These are phyloP conservation scores for Hypselothyrea guttata DNA, from an alignment of 2,888 invertebrate genomes.

Conservation along the genomic window DNA sequence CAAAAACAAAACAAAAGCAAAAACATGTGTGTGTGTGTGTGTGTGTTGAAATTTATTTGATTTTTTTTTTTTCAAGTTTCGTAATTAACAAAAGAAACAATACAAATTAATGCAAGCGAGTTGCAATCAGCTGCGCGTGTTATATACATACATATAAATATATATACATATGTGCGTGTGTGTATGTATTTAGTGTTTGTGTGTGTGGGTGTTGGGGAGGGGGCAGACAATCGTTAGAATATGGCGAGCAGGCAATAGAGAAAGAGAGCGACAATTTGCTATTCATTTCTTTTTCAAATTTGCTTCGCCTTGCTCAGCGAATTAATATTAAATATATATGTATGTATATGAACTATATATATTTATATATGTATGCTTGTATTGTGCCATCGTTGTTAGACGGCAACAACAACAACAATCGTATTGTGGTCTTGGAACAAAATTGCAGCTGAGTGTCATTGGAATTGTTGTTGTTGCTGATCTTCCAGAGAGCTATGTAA, in stretches of 20 bases:
- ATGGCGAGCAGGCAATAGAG: constrained; percentile 15
- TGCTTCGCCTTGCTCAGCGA: constrained; percentile 12
- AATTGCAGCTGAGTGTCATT: constrained; percentile 64
- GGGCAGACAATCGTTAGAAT: constrained; percentile 21
- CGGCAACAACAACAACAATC: constrained; percentile 13
- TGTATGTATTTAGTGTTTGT: constrained; percentile 14
- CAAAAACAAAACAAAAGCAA: constrained; percentile 32
- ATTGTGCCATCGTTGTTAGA: constrained; percentile 34
- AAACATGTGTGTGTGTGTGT: constrained; percentile 8
- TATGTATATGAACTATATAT: neutral
- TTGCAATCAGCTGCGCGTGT: constrained; percentile 47
- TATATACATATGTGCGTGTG: constrained; percentile 8
- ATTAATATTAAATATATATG: constrained; percentile 28
- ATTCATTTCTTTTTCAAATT: constrained; percentile 42
- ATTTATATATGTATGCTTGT: constrained; percentile 4
- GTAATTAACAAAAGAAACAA: constrained; percentile 48
- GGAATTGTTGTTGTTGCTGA: constrained; percentile 46
- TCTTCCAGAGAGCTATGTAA: constrained; percentile 66
- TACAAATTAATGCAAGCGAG: constrained; percentile 30
- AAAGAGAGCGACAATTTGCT: constrained; percentile 24
- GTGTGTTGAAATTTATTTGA: constrained; percentile 32
- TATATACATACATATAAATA: too few species aligned
- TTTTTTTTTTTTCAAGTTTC: constrained; percentile 52
- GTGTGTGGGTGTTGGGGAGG: constrained; percentile 9
- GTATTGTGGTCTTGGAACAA: constrained; percentile 11